phyloP scores from a whole-genome alignment of 1,140 invertebrate genomes.

The Protaetia brevitarsis region DNA sequence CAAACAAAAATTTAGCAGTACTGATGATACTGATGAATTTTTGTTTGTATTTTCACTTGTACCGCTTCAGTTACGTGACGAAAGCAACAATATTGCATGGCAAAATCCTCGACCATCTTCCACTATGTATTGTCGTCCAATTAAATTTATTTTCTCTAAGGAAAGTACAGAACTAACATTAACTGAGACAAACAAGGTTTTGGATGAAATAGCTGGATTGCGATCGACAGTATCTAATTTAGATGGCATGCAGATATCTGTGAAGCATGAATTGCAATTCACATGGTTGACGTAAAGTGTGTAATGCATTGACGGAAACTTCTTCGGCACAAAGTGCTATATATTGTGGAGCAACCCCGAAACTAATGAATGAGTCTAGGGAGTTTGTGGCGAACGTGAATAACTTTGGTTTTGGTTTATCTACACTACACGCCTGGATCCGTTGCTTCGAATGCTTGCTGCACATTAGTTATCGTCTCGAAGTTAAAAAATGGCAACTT shows the following conservation, averaged over 20 bases:
- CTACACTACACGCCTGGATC: neutral
- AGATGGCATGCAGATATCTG: neutral
- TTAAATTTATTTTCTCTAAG: conserved; percentile 27
- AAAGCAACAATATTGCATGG: neutral
- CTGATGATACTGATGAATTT: conserved; percentile 15
- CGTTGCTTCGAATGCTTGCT: neutral
- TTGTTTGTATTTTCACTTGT: conserved; percentile 26
- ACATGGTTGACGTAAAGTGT: neutral
- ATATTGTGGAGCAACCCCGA: neutral
- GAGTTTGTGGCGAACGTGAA: neutral
- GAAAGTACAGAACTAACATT: conserved; percentile 8
- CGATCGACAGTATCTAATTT: neutral
- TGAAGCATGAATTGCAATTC: neutral
- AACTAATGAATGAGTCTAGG: neutral
- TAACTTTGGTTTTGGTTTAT: neutral
- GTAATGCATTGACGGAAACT: conserved; percentile 1
- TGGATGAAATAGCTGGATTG: conserved; percentile 9
- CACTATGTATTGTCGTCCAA: conserved; percentile 25
- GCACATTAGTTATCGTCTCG: neutral
- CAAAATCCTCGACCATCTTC: conserved; percentile 28
- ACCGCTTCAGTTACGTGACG: conserved; percentile 17
- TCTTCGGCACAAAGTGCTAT: neutral
- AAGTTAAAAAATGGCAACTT: neutral
- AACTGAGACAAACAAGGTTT: neutral
- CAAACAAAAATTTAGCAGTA: conserved; percentile 22